Evolutionary conservation across 2,888 invertebrate genomes (phyloP).

Genomic region (Caradrina clavipalpis): DNA sequence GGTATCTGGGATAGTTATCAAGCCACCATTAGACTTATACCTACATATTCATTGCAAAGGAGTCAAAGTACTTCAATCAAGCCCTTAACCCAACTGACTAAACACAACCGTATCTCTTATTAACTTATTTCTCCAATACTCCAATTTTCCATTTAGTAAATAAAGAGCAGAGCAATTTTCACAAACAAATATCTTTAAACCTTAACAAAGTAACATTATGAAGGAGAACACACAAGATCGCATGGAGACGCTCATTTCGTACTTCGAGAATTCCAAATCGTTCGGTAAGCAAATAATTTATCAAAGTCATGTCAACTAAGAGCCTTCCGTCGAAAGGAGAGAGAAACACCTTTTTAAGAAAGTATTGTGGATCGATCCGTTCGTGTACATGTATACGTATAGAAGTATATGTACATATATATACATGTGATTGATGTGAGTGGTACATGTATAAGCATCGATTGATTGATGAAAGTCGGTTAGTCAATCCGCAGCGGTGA

Average conservation of each 20-base stretch:
- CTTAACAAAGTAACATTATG: conserved; percentile 24
- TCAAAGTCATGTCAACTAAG: conserved; percentile 80
- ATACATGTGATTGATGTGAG: conserved; percentile 72
- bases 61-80: too few relatives aligned
- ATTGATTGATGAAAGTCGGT: conserved; percentile 68
- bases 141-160: conserved; percentile 9
- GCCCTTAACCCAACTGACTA: too few relatives aligned
- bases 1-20: background rate
- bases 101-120: background rate
- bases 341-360: conserved; percentile 77
- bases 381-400: conserved; percentile 24
- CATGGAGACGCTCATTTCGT: conserved; percentile 52
- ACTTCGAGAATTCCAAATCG: conserved; percentile 61
- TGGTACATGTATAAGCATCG: conserved; percentile 62
- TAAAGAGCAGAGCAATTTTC: conserved; percentile 20
- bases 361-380: conserved; percentile 74
- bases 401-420: conserved; percentile 16
- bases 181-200: conserved; percentile 40
- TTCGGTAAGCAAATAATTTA: conserved; percentile 77
- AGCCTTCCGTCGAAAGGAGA: conserved; percentile 68
- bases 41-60: too few relatives aligned
- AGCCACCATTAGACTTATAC: too few relatives aligned
- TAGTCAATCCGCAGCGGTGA: conserved; percentile 63
- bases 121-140: background rate
- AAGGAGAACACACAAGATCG: conserved; percentile 38